A percentile compares a stretch with the other conserved stretches of the same genome.
phyloP scores from a whole-genome alignment of 2,888 invertebrate species.

The Heliothis peltigera region DNA sequence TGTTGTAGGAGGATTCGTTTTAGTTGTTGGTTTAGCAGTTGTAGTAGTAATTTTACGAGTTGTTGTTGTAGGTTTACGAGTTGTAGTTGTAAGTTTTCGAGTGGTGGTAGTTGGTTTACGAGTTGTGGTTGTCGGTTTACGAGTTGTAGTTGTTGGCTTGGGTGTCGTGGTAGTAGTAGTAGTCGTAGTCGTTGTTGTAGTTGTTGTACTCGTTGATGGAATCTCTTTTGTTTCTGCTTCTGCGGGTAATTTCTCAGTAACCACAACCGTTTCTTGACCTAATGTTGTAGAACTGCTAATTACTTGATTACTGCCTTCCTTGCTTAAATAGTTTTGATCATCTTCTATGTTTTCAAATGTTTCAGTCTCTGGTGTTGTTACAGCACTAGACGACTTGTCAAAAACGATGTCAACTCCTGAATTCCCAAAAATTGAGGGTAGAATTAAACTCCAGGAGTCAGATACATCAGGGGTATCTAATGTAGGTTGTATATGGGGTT shows the following conservation, averaged over 20 bases:
- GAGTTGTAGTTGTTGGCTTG: slow-evolving; percentile 44
- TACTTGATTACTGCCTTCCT: slow-evolving; percentile 75
- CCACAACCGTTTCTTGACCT: slow-evolving; percentile 51
- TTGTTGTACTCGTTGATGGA: slow-evolving; percentile 55
- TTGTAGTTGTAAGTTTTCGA: slow-evolving; percentile 34
- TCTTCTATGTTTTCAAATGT: slow-evolving; percentile 74
- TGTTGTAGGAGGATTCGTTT: slow-evolving; percentile 50
- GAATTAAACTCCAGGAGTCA: slow-evolving; percentile 94
- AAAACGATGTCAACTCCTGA: slow-evolving; percentile 91
- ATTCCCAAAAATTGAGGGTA: slow-evolving; percentile 94
- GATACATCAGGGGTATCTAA: slow-evolving; percentile 93
- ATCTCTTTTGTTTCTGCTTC: slow-evolving; percentile 52
- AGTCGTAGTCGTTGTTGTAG: slow-evolving; percentile 51
- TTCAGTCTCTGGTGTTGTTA: slow-evolving; percentile 84
- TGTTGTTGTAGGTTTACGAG: slow-evolving; percentile 48
- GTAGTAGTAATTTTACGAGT: slow-evolving; percentile 35
- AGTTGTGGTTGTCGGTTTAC: slow-evolving; percentile 57
- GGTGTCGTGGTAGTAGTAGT: slow-evolving; percentile 53
- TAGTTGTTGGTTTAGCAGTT: slow-evolving; percentile 35
- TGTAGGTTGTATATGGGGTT: slow-evolving; percentile 81
- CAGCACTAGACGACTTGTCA: slow-evolving; percentile 82
- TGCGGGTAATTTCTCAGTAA: slow-evolving; percentile 59
- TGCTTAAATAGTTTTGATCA: slow-evolving; percentile 74
- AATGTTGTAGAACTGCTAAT: slow-evolving; percentile 66
- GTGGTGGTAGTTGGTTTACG: slow-evolving; percentile 54